phyloP scores from a whole-genome alignment of 1,140 invertebrate genomes.

The Penaeus chinensis region DNA sequence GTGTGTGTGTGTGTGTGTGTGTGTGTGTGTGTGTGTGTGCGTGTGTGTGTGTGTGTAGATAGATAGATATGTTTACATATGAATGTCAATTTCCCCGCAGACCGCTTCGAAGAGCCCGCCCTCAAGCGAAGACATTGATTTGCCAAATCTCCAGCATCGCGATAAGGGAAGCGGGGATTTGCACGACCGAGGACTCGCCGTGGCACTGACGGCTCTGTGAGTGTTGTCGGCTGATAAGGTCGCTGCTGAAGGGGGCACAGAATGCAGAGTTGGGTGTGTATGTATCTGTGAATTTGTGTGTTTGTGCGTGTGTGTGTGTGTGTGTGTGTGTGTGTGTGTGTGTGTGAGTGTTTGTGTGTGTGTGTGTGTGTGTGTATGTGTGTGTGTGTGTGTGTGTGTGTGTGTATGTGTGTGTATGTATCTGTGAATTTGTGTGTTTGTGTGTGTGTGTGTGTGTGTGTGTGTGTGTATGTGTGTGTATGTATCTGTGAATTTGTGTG shows the following conservation, averaged over 20 bases:
- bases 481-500: not conserved
- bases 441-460: not conserved
- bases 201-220: too few species aligned
- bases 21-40: too few species aligned
- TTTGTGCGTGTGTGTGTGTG: not conserved
- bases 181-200: too few species aligned
- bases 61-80: too few species aligned
- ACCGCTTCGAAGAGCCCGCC: too few species aligned
- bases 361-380: not conserved
- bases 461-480: conserved; percentile 4
- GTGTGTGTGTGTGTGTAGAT: too few species aligned
- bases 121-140: too few species aligned
- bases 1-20: too few species aligned
- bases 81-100: too few species aligned
- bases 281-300: not conserved
- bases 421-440: not conserved
- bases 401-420: not conserved
- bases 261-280: not conserved
- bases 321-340: not conserved
- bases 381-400: not conserved
- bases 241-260: not conserved
- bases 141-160: too few species aligned
- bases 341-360: not conserved
- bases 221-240: too few species aligned
- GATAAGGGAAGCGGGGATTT: too few species aligned